Percentiles rank a stretch among this genome's conserved stretches.
phyloP scores from a whole-genome alignment of 2,113 vertebrate species.

The Platichthys flesus region DNA sequence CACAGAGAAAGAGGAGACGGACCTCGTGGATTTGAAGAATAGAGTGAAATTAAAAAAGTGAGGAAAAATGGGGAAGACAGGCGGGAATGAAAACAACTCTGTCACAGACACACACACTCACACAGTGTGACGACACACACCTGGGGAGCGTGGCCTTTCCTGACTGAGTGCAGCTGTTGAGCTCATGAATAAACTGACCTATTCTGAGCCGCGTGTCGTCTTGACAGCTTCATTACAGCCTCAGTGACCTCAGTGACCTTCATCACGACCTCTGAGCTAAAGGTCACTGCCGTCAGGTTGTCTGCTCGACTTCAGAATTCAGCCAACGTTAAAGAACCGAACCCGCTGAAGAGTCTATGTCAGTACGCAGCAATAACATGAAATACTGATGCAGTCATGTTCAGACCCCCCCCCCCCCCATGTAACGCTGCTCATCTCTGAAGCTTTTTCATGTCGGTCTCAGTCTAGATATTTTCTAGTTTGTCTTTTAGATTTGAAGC shows the following conservation, averaged over 20 bases:
- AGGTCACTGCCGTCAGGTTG: background rate
- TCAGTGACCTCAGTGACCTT: background rate
- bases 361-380: no score
- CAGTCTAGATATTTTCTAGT: no score
- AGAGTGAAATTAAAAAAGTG: background rate
- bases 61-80: background rate
- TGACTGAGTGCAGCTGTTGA: constrained; percentile 27
- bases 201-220: constrained; percentile 17
- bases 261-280: background rate
- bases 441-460: no score
- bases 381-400: no score
- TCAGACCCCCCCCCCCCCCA: no score
- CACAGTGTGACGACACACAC: constrained; percentile 34
- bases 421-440: no score
- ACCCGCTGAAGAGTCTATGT: background rate
- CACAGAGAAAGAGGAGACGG: background rate
- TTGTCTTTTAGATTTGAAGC: no score
- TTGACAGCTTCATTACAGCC: constrained; percentile 44
- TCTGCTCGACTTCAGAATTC: no score
- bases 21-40: background rate
- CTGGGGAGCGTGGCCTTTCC: constrained; percentile 46
- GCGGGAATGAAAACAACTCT: background rate
- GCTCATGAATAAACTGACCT: constrained; percentile 38
- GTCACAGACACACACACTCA: background rate
- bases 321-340: no score